These are phyloP conservation scores for Rhogogaster chlorosoma DNA, from an alignment of 2,888 invertebrate species.

Conservation along the genomic window DNA sequence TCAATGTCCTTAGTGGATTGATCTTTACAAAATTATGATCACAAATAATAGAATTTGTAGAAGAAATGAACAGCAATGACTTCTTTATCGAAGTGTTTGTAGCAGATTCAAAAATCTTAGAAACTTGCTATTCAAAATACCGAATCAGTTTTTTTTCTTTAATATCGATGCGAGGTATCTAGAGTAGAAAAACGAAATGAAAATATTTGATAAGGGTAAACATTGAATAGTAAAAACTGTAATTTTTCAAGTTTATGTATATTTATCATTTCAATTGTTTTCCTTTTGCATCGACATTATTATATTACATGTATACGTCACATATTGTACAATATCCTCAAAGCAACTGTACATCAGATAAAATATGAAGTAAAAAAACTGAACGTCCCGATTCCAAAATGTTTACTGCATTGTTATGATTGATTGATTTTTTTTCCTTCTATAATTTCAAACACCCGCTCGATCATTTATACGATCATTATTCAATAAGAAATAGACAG, in stretches of 20 bases:
- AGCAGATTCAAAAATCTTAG: no score
- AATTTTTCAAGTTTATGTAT: conserved; percentile 57
- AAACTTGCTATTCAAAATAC: no score
- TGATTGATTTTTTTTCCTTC: background rate
- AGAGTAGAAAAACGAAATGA: background rate
- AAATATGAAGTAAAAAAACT: conserved; percentile 63
- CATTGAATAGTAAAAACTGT: background rate
- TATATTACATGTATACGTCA: conserved; percentile 75
- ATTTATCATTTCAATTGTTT: conserved; percentile 61
- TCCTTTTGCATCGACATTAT: conserved; percentile 54
- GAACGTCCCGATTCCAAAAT: conserved; percentile 64
- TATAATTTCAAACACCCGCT: conserved; percentile 54
- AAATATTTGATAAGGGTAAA: background rate
- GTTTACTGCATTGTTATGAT: conserved; percentile 53
- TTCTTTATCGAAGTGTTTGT: background rate
- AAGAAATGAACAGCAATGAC: background rate
- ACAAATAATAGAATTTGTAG: background rate
- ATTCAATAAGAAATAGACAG: background rate
- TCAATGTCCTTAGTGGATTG: background rate
- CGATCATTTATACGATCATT: background rate
- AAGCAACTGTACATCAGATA: conserved; percentile 53
- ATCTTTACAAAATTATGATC: background rate
- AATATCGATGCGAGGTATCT: background rate
- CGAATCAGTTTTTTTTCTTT: no score
- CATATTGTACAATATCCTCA: conserved; percentile 74